These are phyloP conservation scores for Motacilla alba DNA, from an alignment of 2,113 vertebrate species.

Conservation along the genomic window DNA sequence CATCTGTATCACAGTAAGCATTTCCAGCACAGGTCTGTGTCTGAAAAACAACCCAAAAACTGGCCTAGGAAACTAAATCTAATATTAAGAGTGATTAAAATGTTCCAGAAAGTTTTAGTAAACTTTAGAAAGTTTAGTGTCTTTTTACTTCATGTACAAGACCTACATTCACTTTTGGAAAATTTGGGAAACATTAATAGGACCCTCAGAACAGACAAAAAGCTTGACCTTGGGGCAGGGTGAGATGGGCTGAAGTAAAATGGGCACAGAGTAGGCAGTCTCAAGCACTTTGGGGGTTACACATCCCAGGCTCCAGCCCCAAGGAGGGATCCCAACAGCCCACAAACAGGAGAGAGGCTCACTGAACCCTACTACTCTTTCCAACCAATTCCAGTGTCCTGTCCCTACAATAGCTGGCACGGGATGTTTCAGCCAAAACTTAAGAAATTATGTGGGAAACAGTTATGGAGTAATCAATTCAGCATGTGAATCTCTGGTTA, in stretches of 20 bases:
- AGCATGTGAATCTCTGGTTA: not conserved
- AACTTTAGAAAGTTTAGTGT: not conserved
- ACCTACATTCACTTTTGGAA: not conserved
- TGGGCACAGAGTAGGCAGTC: not conserved
- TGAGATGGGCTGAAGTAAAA: not conserved
- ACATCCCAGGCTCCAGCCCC: rapidly evolving
- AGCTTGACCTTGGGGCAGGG: not conserved
- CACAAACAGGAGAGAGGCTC: not conserved
- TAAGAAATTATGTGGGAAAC: not conserved
- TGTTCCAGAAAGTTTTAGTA: not conserved
- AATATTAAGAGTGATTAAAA: not conserved
- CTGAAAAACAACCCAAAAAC: not conserved
- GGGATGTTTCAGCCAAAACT: not conserved
- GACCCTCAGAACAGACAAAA: not conserved
- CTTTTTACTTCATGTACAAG: not conserved
- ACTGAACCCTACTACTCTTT: not conserved
- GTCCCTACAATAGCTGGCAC: not conserved
- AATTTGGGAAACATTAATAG: not conserved
- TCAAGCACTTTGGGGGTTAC: not conserved
- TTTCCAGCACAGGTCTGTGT: not conserved
- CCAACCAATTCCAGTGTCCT: not conserved
- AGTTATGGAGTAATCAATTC: not conserved
- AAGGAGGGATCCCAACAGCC: not conserved
- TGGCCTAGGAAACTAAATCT: not conserved
- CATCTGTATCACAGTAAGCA: not conserved